Percentiles rank a stretch among this genome's conserved stretches.
phyloP scores from a whole-genome alignment of 2,797 vertebrate species.

The Dromococcyx pavoninus region DNA sequence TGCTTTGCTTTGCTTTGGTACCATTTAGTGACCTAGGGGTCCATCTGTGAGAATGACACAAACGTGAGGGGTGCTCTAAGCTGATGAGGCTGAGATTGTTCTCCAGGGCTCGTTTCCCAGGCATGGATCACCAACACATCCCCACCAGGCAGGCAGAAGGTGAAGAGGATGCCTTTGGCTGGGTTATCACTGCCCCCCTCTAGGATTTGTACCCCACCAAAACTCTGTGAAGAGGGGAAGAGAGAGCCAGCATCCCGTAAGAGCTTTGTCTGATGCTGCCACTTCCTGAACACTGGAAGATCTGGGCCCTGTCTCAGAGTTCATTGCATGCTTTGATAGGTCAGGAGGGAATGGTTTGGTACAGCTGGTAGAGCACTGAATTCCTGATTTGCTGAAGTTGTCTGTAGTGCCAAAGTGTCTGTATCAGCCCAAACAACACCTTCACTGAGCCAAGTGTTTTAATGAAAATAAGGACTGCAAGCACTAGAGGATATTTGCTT shows the following conservation, averaged over 20 bases:
- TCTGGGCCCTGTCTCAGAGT: neutral
- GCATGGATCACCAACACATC: neutral
- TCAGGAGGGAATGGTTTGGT: neutral
- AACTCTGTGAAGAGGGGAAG: fast-evolving
- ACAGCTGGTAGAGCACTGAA: neutral
- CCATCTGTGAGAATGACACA: neutral
- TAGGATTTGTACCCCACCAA: fast-evolving
- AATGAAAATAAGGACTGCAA: neutral
- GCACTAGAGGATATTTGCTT: neutral
- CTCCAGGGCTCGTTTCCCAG: neutral
- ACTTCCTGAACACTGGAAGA: fast-evolving
- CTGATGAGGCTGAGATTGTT: neutral
- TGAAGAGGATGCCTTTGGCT: neutral
- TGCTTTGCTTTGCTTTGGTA: neutral
- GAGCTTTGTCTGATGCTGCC: neutral
- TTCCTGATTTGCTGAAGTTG: neutral
- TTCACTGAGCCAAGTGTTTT: neutral
- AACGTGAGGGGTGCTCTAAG: neutral
- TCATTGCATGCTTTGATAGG: fast-evolving
- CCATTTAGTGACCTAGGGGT: neutral
- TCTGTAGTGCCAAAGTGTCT: neutral
- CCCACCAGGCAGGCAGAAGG: neutral
- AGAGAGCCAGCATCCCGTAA: neutral
- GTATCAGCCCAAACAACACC: neutral
- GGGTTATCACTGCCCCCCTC: neutral